Evolutionary conservation across 1,140 invertebrate species (phyloP), one percentile per base, ranked within the genome.

Genomic region (Trypoxylus dichotomus): DNA sequence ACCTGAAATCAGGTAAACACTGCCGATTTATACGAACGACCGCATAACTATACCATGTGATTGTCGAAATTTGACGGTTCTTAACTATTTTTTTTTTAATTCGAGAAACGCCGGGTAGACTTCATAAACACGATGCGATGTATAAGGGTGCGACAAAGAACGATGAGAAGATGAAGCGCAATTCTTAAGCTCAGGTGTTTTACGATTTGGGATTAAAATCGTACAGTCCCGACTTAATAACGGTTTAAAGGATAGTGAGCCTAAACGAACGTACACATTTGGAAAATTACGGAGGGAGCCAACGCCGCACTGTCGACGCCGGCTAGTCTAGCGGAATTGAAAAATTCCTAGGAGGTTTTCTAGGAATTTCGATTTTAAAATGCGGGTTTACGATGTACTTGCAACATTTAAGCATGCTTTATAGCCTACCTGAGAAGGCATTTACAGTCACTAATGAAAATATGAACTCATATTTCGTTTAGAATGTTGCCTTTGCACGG

Each of bases 331-430:
- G 72, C 58, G 60, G 74, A 72, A 76, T 75, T 79, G 60, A 76
- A 68, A 76, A 79, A 76, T 79, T 71, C 74, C 63, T 71, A 71
- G 29, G 58, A 74, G 76, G 75, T 75, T 74, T 80, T 80, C 80
- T 78, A 74, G 76, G 80, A 80, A 80, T 80, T 80, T 76, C 76
- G 78, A 80, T 79, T n/a, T 79, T 79, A 77, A 79, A 10, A 74
- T 27, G 72, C 21, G 29, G 72, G 37, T 80, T 80, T 80, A 80
- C 79, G 77, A 78, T 32, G 32, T 76, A 74, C 78, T 37, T 41
- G 58, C 73, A 54, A 68, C 24, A 27, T 68, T 68, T 68, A 68
- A 68, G 60, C 60, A 68, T 68, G 60, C 27, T 68, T 68, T 68
- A 68, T 24, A 24, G 60, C 60, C 60, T 68, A 68, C 60, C 60